Conservation (phyloP, 2,797 vertebrate species). For the Sphenopsis melanotis region DNA sequence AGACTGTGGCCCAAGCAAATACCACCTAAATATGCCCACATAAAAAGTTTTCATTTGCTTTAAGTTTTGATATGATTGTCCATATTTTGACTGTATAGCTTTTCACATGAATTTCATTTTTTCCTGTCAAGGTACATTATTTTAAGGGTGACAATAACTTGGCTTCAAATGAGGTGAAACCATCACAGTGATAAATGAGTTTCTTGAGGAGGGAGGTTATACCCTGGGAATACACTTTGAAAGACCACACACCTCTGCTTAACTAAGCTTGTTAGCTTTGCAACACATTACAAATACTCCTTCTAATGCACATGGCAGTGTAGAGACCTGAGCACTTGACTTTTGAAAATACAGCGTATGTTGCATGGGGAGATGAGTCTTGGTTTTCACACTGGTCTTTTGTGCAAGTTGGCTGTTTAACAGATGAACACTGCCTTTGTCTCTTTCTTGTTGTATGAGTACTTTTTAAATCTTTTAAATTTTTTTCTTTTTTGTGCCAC, state of each 20-base stretch:
- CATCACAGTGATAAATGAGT: constrained; percentile 88
- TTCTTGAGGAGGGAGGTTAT: constrained; percentile 69
- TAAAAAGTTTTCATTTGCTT: constrained; percentile 40
- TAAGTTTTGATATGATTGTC: constrained; percentile 69
- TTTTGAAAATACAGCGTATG: constrained; percentile 56
- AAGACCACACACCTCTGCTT: constrained; percentile 89
- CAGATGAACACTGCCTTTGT: background rate
- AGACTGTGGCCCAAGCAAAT: constrained; percentile 47
- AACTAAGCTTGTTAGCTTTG: constrained; percentile 64
- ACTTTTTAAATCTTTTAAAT: background rate
- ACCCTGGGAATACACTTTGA: constrained; percentile 47
- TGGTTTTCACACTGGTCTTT: constrained; percentile 21
- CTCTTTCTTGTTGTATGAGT: background rate
- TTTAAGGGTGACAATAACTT: constrained; percentile 82
- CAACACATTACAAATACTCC: constrained; percentile 52
- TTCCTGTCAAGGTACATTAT: constrained; percentile 74
- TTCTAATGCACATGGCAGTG: constrained; percentile 45
- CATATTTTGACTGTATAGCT: constrained; percentile 75
- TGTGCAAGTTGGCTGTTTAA: background rate
- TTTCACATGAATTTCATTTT: constrained; percentile 75
- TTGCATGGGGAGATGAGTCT: constrained; percentile 20
- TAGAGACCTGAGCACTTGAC: constrained; percentile 54
- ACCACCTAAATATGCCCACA: constrained; percentile 19
- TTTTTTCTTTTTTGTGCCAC: background rate
- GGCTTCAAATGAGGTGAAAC: constrained; percentile 83